Conservation (phyloP, 2,888 invertebrate species). For the Lypha dubia region DNA sequence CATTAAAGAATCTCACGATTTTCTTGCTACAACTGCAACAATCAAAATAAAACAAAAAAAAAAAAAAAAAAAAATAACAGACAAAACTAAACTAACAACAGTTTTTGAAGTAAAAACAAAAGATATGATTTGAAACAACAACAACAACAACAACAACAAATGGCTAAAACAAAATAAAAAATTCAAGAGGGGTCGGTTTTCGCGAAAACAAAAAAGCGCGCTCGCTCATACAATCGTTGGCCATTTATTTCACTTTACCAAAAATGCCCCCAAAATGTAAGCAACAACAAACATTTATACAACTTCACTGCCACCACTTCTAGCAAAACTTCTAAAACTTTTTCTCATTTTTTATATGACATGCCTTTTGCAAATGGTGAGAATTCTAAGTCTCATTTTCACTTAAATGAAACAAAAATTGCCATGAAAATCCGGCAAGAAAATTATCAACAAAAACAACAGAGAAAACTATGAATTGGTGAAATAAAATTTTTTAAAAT, state of each 20-base stretch:
- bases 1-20: slow-evolving; percentile 77
- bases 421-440: slow-evolving; percentile 9
- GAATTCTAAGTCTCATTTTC: slow-evolving; percentile 69
- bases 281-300: slow-evolving; percentile 48
- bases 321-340: not conserved
- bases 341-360: not conserved
- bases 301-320: slow-evolving; percentile 30
- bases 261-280: slow-evolving; percentile 69
- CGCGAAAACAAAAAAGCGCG: too few relatives aligned
- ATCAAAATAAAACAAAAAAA: slow-evolving; percentile 26
- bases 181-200: not conserved
- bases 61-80: not conserved
- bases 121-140: slow-evolving; percentile 46
- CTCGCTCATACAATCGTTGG: slow-evolving; percentile 74
- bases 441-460: not conserved
- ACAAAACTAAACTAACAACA: slow-evolving; percentile 40
- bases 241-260: slow-evolving; percentile 77
- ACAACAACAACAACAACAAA: slow-evolving; percentile 32
- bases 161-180: slow-evolving; percentile 16
- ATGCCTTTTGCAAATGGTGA: slow-evolving; percentile 60
- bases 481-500: slow-evolving; percentile 31
- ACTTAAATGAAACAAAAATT: slow-evolving; percentile 54
- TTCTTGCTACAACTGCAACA: slow-evolving; percentile 70
- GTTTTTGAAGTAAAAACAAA: slow-evolving; percentile 50
- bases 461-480: slow-evolving; percentile 20